phyloP scores from a whole-genome alignment of 2,888 invertebrate genomes.

The Argynnis bischoffii region DNA sequence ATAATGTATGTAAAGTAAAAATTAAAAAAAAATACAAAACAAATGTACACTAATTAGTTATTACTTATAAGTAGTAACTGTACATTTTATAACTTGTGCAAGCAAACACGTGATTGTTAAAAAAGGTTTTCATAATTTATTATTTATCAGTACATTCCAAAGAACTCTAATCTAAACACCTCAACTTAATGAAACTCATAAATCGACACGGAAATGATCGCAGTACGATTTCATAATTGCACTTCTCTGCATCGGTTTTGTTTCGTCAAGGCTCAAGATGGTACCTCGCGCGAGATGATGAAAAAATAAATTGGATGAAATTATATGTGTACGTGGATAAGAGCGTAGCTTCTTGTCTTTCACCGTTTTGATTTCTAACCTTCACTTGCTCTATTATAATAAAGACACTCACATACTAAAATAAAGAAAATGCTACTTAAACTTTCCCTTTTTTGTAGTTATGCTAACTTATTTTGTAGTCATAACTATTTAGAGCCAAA shows the following conservation, averaged over 20 bases:
- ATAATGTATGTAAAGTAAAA: too few species aligned
- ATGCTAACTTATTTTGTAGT: not conserved
- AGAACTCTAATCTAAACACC: too few species aligned
- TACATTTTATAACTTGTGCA: too few species aligned
- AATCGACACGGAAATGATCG: conserved; percentile 46
- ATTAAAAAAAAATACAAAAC: too few species aligned
- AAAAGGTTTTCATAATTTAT: too few species aligned
- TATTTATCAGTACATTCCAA: too few species aligned
- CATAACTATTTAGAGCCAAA: too few species aligned
- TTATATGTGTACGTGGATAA: conserved; percentile 55
- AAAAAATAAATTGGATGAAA: conserved; percentile 66
- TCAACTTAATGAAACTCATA: conserved; percentile 40
- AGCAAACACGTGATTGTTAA: too few species aligned
- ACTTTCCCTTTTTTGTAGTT: not conserved
- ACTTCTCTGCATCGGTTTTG: conserved; percentile 22
- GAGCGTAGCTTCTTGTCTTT: conserved; percentile 57
- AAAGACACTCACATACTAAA: not conserved
- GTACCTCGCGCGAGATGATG: conserved; percentile 47
- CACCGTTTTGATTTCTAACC: conserved; percentile 54
- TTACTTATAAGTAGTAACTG: too few species aligned
- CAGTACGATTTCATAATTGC: conserved; percentile 48
- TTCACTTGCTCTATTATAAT: conserved; percentile 44
- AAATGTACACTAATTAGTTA: too few species aligned
- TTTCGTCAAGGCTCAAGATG: conserved; percentile 32
- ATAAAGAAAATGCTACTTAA: not conserved